Evolutionary conservation across 1,140 invertebrate genomes (phyloP), one percentile per base, ranked within the genome.

Genomic region (Atopsyche davidsoni): DNA sequence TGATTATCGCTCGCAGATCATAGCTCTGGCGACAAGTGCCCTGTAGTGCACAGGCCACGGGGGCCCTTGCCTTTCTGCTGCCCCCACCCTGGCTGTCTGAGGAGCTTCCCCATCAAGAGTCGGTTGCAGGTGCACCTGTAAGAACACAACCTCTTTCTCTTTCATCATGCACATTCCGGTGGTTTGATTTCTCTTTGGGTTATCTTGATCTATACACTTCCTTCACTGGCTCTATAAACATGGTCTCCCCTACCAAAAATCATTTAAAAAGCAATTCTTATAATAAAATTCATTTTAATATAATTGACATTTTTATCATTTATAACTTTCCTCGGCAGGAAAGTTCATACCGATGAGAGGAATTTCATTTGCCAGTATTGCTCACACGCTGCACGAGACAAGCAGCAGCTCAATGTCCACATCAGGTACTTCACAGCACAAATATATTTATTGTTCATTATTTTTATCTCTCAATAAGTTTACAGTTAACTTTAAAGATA

Each of bases 281-380:
- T 4, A 34, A 34, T 34, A 4, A 34, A 34, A 34, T n/a, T 34
- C n/a, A 34, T 13, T 34, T 34, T 34, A 4, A 34, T n/a, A n/a
- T 34, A 34, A 34, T 34, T 34, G 25, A 28, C 16, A 34, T 11
- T 3, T 34, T 34, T 34, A n/a, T 11, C 11, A 13, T 4, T 43
- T 3, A 11, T 24, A 22, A 11, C 11, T 43, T 22, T 43, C 19
- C 21, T 24, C 22, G 9, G 6, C 23, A 57, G 55, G 14, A 58
- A 53, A 39, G 47, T 50, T 2, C 55, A 58, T 25, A 58, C 55
- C 1, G 48, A 54, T 34, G 55, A 58, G 31, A 50, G 55, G 42
- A 50, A 50, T 23, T 58, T 54, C 36, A 58, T 58, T 19, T 58
- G 55, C 41, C 55, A 58, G 22, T 58, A 58, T 36, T 58, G 55